phyloP scores from a whole-genome alignment of 2,888 invertebrate genomes.

The Ophraella communa region DNA sequence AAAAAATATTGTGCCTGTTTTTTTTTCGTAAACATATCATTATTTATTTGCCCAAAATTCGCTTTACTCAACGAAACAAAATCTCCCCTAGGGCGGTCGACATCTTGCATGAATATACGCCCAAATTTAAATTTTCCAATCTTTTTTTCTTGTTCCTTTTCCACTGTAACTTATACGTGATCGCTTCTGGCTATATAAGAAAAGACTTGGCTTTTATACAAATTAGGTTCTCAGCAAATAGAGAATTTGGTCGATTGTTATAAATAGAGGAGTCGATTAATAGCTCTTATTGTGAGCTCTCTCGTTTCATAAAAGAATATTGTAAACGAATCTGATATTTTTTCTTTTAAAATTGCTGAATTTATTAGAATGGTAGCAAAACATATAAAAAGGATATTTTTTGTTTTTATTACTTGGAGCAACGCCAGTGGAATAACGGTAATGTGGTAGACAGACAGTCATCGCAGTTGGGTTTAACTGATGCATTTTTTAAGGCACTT shows the following conservation, averaged over 20 bases:
- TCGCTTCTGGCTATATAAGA: slow-evolving; percentile 10
- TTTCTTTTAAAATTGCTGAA: too few species aligned
- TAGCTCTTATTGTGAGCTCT: background rate
- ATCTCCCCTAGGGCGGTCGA: background rate
- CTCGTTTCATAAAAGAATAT: background rate
- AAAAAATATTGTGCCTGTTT: too few species aligned
- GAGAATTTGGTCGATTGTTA: background rate
- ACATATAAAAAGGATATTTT: too few species aligned
- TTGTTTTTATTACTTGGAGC: too few species aligned
- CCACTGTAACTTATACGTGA: slow-evolving; percentile 13
- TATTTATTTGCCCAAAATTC: background rate
- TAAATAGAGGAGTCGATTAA: background rate
- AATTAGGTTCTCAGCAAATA: slow-evolving; percentile 11
- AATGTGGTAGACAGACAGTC: too few species aligned
- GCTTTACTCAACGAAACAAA: background rate
- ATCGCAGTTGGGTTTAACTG: too few species aligned
- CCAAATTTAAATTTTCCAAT: slow-evolving; percentile 28
- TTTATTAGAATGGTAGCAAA: too few species aligned
- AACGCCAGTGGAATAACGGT: too few species aligned
- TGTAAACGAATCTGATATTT: background rate
- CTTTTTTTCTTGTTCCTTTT: slow-evolving; percentile 15
- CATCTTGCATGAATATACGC: background rate
- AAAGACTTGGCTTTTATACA: slow-evolving; percentile 11
- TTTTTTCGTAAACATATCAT: too few species aligned
- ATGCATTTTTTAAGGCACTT: too few species aligned